Evolutionary conservation across 2,113 vertebrate species (phyloP), one percentile per base, ranked within the genome.

Genomic region (Arvicanthis niloticus): DNA sequence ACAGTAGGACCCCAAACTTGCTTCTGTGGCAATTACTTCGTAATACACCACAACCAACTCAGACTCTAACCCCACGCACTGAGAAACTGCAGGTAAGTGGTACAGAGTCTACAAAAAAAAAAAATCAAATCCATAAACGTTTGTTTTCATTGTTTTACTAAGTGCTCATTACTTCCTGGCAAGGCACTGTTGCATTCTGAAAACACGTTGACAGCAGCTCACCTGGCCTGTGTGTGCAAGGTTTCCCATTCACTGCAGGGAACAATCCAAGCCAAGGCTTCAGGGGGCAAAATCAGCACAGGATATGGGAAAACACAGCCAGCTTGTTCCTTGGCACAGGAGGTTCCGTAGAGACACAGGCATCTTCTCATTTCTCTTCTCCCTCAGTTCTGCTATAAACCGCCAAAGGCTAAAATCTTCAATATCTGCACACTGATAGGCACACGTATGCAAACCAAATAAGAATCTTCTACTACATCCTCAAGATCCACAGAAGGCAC

Each of bases 111-210:
- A 42, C 67, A 2, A 11, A 10, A 42, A 45, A 42, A 45, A 45
- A 45, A 86, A 97, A 91, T 58, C 90, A 89, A 97, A 60, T 42
- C 73, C 42, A 1, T 34, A 91, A 84, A 26, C 45, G 91, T 84
- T 85, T 95, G 60, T 67, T 96, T 89, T 92, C 93, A 68, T 95
- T 96, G 72, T 86, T 93, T 95, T 62, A 84, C 56, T 89, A 95
- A 89, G 87, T 12, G 67, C 68, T 93, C 86, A 65, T 89, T 89
- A 96, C 89, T 96, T 96, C 75, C 78, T 88, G 94, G 75, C 77
- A 29, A 62, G 45, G 85, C 51, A 91, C 91, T 68, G 45, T 89
- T 51, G 89, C 67, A 34, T 96, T 96, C 96, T 88, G 90, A 93
- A 96, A 98, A 94, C 88, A 93, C 51, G 96, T 84, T 8, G 80